These are phyloP conservation scores for Empidonax alnorum DNA, from an alignment of 2,113 vertebrate genomes.

Conservation along the genomic window DNA sequence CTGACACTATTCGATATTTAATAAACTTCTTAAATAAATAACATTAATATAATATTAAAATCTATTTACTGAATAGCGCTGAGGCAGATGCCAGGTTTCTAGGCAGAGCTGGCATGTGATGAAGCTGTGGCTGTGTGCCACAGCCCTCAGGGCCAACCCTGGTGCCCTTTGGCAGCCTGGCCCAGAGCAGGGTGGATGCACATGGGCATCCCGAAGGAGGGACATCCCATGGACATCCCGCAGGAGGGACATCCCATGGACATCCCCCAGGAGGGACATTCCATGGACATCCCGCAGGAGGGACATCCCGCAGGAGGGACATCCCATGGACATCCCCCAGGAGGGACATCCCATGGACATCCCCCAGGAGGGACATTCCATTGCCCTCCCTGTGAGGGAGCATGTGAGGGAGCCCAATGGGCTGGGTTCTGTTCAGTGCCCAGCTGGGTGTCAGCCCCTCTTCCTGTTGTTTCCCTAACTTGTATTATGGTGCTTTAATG, in stretches of 20 bases:
- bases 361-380: neutral
- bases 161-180: neutral
- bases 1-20: neutral
- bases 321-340: too few species aligned
- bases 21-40: neutral
- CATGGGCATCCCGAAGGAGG: rapidly evolving
- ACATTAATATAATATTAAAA: neutral
- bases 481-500: neutral
- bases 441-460: neutral
- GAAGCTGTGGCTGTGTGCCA: neutral
- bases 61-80: neutral
- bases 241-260: too few species aligned
- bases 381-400: neutral
- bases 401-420: rapidly evolving
- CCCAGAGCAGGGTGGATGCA: rapidly evolving
- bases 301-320: neutral
- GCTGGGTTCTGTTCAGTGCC: neutral
- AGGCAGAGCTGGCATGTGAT: neutral
- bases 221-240: neutral
- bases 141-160: neutral
- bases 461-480: neutral
- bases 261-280: neutral
- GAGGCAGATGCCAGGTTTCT: neutral
- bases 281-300: too few species aligned
- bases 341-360: too few species aligned